These are phyloP conservation scores for Polyommatus icarus DNA, from an alignment of 2,888 invertebrate genomes.

Conservation along the genomic window DNA sequence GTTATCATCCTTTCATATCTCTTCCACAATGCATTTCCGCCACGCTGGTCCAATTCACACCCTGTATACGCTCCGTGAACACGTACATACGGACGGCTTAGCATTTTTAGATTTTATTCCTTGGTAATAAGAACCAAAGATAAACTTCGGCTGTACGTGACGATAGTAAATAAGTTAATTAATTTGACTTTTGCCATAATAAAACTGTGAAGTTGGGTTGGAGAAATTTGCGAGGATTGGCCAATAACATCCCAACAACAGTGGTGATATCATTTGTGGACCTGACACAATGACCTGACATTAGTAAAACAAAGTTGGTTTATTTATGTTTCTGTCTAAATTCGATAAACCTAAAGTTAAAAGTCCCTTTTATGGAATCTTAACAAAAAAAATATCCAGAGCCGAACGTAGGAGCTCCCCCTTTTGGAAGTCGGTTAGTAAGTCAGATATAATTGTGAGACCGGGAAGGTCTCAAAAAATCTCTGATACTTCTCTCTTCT, in stretches of 20 bases:
- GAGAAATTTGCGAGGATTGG: neutral
- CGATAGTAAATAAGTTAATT: neutral
- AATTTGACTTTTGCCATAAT: neutral
- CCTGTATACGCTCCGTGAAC: conserved; percentile 30
- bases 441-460: no score
- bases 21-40: conserved; percentile 45
- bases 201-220: neutral
- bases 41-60: conserved; percentile 41
- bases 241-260: neutral
- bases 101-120: neutral
- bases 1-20: conserved; percentile 49
- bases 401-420: no score
- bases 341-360: no score
- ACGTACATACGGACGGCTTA: neutral
- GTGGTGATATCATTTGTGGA: no score
- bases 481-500: no score
- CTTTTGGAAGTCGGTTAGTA: no score
- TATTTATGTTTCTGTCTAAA: no score
- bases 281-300: no score
- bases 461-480: no score
- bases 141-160: neutral
- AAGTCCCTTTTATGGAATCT: no score
- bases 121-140: neutral
- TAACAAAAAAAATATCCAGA: no score
- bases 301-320: no score